Evolutionary conservation across 2,797 vertebrate genomes (phyloP), one percentile per base, ranked within the genome.

Genomic region (Podargus strigoides): DNA sequence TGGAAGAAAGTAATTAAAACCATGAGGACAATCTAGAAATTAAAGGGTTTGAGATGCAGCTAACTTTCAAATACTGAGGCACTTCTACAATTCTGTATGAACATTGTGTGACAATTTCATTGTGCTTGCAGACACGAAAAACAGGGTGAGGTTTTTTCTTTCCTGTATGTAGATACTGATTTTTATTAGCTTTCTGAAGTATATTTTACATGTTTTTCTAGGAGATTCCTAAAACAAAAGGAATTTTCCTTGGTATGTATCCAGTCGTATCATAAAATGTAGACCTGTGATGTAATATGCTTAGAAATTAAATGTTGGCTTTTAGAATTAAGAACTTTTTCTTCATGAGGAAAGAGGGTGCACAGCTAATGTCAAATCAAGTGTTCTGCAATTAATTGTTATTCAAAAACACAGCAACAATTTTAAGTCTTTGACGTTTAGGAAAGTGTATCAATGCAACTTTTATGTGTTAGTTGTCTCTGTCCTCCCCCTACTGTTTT

Each of bases 301-400:
- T 44, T 85, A 81, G 44, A 59, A 90, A n/a, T 62, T 12, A 41
- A 36, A 27, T 41, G 8, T 42, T 87, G 34, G 8, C 49, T 12
- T 36, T 87, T 11, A 53, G 55, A 87, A n/a, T 69, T 63, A 73
- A 73, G 63, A 49, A 76, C 74, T 59, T n/a, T 4, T 72, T 53
- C 9, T 55, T 81, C 9, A 12, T 0, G 0, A n/a, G 28, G 39
- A 67, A 59, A 27, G 32, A n/a, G 52, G 3, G 4, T 63, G 49
- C 30, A 7, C 16, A 79, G 30, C 37, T 46, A 3, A 23, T 37
- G n/a, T 70, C 20, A 79, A 27, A 44, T 69, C 12, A 21, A 34
- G 23, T 1, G 0, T 63, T 73, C 18, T 42, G 41, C 27, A 42
- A 14, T 59, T 34, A 42, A 12, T 59, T 66, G 9, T 66, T 74